Base-by-base conservation (phyloP, 2,888 invertebrate species). In the Lasioglossum zephyrum region DNA sequence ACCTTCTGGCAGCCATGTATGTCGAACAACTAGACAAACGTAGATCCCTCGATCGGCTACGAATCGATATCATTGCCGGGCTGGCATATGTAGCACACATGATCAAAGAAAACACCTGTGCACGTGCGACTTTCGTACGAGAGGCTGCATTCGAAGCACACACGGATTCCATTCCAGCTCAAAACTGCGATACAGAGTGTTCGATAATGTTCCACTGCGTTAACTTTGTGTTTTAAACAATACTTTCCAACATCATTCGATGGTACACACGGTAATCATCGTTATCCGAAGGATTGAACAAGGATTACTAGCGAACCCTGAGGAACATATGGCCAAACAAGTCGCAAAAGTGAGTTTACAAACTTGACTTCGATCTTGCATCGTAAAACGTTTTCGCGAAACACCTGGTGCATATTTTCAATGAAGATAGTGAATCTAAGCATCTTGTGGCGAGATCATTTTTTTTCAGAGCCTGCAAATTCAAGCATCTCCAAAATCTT, bases 71-170 rank as follows among this genome's bases (percentile, higher is more conserved):
- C 79, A 66, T 79, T 74, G 47, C 79, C 60, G 57, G 31, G 75
- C 9, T 22, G 60, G 84, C 90, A 92, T 91, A 92, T 92, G 93
- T 89, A 89, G 87, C 91, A 91, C 94, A 94, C 93, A 93, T 94
- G 94, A 94, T 93, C 93, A 87, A 83, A 88, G 90, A 93, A 93
- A 95, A 94, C 94, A 94, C 94, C 94, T 94, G 94, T 94, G 92
- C 93, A 93, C 92, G 93, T 92, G 94, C 92, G 89, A 83, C 92
- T 91, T 88, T 81, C 90, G 79, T 89, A 36, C 44, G 77, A 83
- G 78, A 73, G 80, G 82, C 47, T 88, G 88, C 90, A 91, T 91
- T 91, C 89, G 82, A 86, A 85, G n/a, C 57, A 91, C 84, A 85
- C 80, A 69, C 22, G 22, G 88, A 89, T 82, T 74, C 86, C 91